A percentile compares a stretch with the other conserved stretches of the same genome.
phyloP scores from a whole-genome alignment of 2,113 vertebrate species.

The Syngnathus scovelli region DNA sequence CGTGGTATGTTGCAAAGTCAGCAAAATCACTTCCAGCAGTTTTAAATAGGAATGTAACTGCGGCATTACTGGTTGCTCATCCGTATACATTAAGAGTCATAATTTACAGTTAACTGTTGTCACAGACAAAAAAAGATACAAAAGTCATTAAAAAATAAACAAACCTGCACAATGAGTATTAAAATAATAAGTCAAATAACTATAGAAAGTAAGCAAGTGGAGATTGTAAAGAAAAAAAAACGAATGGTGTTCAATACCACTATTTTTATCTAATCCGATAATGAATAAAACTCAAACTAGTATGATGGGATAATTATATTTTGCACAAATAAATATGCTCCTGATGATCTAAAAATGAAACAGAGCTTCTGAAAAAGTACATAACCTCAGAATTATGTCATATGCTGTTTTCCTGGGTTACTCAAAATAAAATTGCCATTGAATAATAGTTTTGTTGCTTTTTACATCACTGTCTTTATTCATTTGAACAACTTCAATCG shows the following conservation, averaged over 20 bases:
- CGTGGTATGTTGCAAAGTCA: slow-evolving; percentile 37
- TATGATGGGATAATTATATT: neutral
- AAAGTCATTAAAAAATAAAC: neutral
- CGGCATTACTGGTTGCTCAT: slow-evolving; percentile 26
- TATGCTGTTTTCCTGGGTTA: too few species aligned
- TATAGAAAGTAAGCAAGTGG: neutral
- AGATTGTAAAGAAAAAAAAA: neutral
- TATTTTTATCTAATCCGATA: neutral
- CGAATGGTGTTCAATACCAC: neutral
- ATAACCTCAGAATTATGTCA: too few species aligned
- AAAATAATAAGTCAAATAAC: neutral
- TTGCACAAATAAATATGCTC: neutral
- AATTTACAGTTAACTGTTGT: slow-evolving; percentile 27
- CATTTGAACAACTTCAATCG: neutral
- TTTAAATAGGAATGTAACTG: slow-evolving; percentile 33
- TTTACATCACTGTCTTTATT: neutral
- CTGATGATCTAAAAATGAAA: neutral
- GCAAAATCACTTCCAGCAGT: slow-evolving; percentile 14
- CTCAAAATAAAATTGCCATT: too few species aligned
- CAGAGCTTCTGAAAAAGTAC: too few species aligned
- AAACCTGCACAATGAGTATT: neutral
- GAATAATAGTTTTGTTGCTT: neutral
- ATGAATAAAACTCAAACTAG: neutral
- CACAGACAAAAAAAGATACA: slow-evolving; percentile 3
- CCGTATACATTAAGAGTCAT: slow-evolving; percentile 35